Evolutionary conservation across 2,888 invertebrate species (phyloP).

Genomic region (Cistogaster globosa): DNA sequence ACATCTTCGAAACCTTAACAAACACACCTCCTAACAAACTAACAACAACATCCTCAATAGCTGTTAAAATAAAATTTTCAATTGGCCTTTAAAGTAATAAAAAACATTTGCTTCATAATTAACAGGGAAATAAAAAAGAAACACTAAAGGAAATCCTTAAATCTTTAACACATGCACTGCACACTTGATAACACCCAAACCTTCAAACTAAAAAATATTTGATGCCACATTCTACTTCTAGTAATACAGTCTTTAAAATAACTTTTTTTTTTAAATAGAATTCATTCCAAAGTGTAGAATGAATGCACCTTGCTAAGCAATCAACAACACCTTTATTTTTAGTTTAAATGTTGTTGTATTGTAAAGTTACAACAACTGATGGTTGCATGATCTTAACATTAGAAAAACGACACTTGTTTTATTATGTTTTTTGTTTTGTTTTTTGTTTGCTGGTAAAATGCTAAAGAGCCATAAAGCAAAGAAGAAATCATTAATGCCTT

Average conservation of each 20-base stretch:
- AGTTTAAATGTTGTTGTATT: constrained; percentile 15
- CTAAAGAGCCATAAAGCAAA: constrained; percentile 11
- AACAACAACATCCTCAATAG: constrained; percentile 38
- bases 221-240: constrained; percentile 11
- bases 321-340: constrained; percentile 54
- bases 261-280: background rate
- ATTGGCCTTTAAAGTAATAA: constrained; percentile 31
- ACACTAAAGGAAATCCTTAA: constrained; percentile 60
- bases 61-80: constrained; percentile 43
- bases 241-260: constrained; percentile 1
- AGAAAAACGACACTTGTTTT: constrained; percentile 67
- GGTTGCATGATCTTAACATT: constrained; percentile 67
- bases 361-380: constrained; percentile 42
- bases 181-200: constrained; percentile 34
- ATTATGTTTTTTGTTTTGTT: background rate
- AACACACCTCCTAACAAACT: constrained; percentile 20
- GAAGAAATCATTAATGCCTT: constrained; percentile 36
- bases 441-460: constrained; percentile 4
- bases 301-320: constrained; percentile 64
- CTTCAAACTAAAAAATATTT: background rate
- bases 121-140: constrained; percentile 18
- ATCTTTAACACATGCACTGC: constrained; percentile 47
- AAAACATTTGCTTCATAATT: constrained; percentile 19
- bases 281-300: constrained; percentile 35
- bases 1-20: background rate